Percentiles rank a stretch among this genome's conserved stretches.
Conservation (phyloP, 2,797 vertebrate genomes). For the Triplophysa yarkandensis region DNA sequence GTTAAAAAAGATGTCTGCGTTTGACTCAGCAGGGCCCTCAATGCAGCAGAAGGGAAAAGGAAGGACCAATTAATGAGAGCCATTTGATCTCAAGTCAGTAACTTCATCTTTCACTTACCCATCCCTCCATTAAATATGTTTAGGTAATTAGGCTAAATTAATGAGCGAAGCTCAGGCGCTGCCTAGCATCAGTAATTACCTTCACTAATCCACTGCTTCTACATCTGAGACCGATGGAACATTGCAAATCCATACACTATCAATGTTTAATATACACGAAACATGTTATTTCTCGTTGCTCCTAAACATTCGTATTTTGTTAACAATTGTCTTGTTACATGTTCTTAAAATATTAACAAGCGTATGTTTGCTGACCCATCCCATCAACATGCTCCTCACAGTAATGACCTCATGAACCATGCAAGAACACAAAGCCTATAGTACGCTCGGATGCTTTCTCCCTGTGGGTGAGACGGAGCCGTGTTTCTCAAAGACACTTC, state of each 20-base stretch:
- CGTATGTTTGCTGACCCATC: conserved; percentile 12
- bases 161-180: conserved; percentile 44
- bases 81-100: conserved; percentile 49
- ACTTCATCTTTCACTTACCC: conserved; percentile 46
- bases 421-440: conserved; percentile 32
- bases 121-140: conserved; percentile 48
- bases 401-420: conserved; percentile 44
- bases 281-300: background rate
- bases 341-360: conserved; percentile 16
- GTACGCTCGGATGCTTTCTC: conserved; percentile 30
- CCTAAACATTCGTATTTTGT: background rate
- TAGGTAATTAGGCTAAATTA: conserved; percentile 57
- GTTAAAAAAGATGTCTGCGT: conserved; percentile 48
- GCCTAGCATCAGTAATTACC: conserved; percentile 49
- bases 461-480: conserved; percentile 8
- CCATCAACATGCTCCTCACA: conserved; percentile 25
- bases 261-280: conserved; percentile 3
- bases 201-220: conserved; percentile 36
- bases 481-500: conserved; percentile 16
- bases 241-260: background rate
- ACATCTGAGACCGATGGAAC: conserved; percentile 17
- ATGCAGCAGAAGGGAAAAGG: conserved; percentile 26
- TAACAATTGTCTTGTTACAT: background rate
- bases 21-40: conserved; percentile 32
- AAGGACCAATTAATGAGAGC: conserved; percentile 51